Percentiles rank a stretch among this genome's conserved stretches.
Evolutionary conservation across 2,797 vertebrate species (phyloP).

Genomic region (Emydoidea blandingii): DNA sequence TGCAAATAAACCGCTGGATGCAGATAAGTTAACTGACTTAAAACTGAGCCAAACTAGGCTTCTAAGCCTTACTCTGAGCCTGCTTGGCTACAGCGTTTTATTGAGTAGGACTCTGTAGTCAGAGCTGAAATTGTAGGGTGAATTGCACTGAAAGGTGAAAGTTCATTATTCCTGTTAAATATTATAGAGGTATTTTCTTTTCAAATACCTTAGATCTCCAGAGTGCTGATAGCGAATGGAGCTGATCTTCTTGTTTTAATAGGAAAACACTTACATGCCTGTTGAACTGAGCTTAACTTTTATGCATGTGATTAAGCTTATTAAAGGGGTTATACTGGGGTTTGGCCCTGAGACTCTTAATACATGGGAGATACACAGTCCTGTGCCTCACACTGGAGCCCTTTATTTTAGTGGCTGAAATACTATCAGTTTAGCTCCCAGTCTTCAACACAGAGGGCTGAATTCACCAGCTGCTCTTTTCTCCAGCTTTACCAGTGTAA

Average conservation of each 20-base stretch:
- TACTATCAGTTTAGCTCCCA: background rate
- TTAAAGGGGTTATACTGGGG: background rate
- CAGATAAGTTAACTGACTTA: slow-evolving; percentile 2
- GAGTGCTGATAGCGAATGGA: background rate
- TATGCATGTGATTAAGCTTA: background rate
- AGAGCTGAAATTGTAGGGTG: slow-evolving; percentile 36
- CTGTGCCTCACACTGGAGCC: background rate
- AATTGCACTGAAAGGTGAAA: slow-evolving; percentile 45
- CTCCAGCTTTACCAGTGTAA: background rate
- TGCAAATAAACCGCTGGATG: slow-evolving; percentile 41
- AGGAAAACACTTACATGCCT: background rate
- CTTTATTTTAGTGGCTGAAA: background rate
- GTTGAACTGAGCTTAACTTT: background rate
- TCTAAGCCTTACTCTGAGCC: slow-evolving; percentile 5
- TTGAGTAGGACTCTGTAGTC: slow-evolving; percentile 36
- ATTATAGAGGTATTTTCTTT: slow-evolving; percentile 22
- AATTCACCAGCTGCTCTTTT: background rate
- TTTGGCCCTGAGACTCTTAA: background rate
- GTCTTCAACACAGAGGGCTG: background rate
- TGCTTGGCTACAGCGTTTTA: slow-evolving; percentile 36
- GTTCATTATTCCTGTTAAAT: slow-evolving; percentile 27
- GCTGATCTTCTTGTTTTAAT: background rate
- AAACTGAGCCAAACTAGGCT: background rate
- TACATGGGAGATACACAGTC: background rate
- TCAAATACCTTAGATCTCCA: background rate